Evolutionary conservation across 2,113 vertebrate species (phyloP).

Genomic region (Entomyzon cyanotis): DNA sequence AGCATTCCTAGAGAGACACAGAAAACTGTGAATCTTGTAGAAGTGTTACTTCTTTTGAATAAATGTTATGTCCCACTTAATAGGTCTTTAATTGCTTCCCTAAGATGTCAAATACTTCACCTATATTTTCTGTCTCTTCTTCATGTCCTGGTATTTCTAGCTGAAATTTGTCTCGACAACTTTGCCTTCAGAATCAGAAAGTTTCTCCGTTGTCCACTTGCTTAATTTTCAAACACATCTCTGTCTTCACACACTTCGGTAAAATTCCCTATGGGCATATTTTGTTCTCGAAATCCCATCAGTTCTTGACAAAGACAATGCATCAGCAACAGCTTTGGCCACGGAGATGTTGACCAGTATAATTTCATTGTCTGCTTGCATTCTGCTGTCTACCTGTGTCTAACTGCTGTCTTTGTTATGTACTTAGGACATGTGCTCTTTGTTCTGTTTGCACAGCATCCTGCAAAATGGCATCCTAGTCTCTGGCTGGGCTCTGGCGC

Average conservation of each 20-base stretch:
- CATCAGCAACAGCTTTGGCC: neutral
- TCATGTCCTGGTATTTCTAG: neutral
- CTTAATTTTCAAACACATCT: neutral
- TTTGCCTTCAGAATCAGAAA: neutral
- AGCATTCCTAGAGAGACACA: neutral
- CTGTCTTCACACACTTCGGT: neutral
- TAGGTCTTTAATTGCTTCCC: neutral
- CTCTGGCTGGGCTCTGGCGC: neutral
- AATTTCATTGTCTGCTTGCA: neutral
- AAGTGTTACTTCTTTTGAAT: neutral
- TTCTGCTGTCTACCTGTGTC: neutral
- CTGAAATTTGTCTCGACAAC: neutral
- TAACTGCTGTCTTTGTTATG: neutral
- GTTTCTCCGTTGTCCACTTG: neutral
- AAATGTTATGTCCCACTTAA: neutral
- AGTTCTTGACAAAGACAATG: neutral
- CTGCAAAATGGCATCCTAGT: conserved; percentile 38
- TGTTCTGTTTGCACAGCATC: conserved; percentile 34
- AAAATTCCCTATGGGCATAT: neutral
- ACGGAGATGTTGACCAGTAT: neutral
- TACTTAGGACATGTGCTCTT: conserved; percentile 25
- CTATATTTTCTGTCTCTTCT: neutral
- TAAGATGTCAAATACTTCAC: neutral
- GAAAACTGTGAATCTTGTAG: neutral
- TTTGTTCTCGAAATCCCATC: neutral